Percentiles rank a stretch among this genome's conserved stretches.
These are phyloP conservation scores for Folsomia candida DNA, from an alignment of 2,888 invertebrate genomes.

Conservation along the genomic window DNA sequence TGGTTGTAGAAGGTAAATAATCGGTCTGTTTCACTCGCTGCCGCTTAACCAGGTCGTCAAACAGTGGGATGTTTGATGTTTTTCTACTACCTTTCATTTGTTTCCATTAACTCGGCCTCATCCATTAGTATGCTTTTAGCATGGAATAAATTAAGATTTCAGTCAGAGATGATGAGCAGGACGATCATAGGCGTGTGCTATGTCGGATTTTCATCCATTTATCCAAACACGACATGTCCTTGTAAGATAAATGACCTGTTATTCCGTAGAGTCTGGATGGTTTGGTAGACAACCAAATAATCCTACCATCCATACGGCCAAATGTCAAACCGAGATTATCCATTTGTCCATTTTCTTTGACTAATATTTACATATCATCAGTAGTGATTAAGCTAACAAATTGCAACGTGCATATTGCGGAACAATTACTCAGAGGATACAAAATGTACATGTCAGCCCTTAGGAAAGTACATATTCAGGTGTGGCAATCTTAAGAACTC, in stretches of 20 bases:
- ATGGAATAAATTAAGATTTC: slow-evolving; percentile 13
- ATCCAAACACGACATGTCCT: not conserved
- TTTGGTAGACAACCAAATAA: no score
- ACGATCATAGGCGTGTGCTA: slow-evolving; percentile 1
- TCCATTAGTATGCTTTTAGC: not conserved
- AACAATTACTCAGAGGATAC: no score
- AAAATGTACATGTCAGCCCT: no score
- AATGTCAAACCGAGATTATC: no score
- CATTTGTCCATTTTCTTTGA: not conserved
- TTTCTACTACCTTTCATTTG: not conserved
- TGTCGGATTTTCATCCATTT: not conserved
- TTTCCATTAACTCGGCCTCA: not conserved
- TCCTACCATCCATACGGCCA: no score
- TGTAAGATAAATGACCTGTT: slow-evolving; percentile 15
- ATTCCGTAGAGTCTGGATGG: not conserved
- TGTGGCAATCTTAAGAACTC: no score
- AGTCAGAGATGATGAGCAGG: not conserved
- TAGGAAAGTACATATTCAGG: no score
- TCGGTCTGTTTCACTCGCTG: no score
- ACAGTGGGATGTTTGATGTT: not conserved
- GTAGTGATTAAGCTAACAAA: no score
- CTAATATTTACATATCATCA: slow-evolving; percentile 7
- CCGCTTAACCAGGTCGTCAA: no score
- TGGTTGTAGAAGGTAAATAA: no score
- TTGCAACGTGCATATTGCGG: no score